Evolutionary conservation across 2,113 vertebrate genomes (phyloP).

Genomic region (Oenanthe oenanthe): DNA sequence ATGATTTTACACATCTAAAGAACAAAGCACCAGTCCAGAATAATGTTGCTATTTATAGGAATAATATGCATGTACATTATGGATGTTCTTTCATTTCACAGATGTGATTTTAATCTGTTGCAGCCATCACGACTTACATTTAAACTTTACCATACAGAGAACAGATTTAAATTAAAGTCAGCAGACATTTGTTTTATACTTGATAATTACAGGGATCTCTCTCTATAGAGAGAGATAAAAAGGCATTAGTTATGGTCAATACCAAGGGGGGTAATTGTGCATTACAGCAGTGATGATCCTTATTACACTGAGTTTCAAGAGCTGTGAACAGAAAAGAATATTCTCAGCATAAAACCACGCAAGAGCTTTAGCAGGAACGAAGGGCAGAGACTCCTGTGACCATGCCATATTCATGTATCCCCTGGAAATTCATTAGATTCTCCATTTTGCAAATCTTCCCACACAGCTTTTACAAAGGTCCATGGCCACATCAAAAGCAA

Average conservation of each 20-base stretch:
- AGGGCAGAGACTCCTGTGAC: not conserved
- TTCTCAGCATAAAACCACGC: accelerated
- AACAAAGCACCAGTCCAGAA: not conserved
- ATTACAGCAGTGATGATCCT: not conserved
- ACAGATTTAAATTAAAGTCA: not conserved
- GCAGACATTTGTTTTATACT: not conserved
- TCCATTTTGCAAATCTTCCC: not conserved
- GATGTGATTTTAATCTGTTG: not conserved
- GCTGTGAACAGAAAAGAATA: not conserved
- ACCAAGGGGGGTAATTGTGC: not conserved
- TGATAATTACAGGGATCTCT: not conserved
- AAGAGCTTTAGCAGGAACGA: not conserved
- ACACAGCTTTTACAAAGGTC: not conserved
- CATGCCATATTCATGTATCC: not conserved
- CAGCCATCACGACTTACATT: not conserved
- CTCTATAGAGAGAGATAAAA: not conserved
- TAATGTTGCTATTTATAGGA: not conserved
- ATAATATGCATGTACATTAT: not conserved
- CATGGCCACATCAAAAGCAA: not conserved
- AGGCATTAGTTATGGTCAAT: not conserved
- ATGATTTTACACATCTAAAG: not conserved
- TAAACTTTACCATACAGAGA: not conserved
- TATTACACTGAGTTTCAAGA: not conserved
- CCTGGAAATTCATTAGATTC: not conserved
- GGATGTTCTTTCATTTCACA: not conserved